A percentile compares a stretch with the other conserved stretches of the same genome.
These are phyloP conservation scores for Drosophila melanica DNA, from an alignment of 1,140 invertebrate genomes.

Conservation along the genomic window DNA sequence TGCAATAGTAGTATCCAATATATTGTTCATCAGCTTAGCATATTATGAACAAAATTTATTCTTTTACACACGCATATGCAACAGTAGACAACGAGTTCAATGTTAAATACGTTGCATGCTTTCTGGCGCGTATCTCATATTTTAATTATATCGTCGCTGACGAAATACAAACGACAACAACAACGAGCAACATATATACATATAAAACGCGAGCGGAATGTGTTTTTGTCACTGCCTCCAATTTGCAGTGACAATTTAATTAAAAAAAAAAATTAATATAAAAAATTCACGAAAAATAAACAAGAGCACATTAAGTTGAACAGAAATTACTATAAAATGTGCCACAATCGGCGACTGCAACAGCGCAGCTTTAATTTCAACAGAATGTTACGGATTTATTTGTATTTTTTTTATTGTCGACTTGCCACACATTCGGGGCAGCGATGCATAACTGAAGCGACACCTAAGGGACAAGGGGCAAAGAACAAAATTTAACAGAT, in stretches of 20 bases:
- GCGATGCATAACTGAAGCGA: constrained; percentile 63
- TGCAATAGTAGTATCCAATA: too few relatives aligned
- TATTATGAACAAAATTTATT: not conserved
- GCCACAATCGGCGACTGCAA: constrained; percentile 3
- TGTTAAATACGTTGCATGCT: constrained; percentile 11
- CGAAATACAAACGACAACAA: constrained; percentile 39
- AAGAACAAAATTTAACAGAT: constrained; percentile 56
- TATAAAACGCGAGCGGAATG: constrained; percentile 36
- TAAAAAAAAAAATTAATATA: constrained; percentile 35
- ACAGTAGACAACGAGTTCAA: not conserved
- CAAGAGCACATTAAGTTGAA: not conserved
- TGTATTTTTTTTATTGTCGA: constrained; percentile 16
- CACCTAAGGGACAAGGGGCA: constrained; percentile 36
- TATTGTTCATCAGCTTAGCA: not conserved
- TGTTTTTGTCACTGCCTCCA: constrained; percentile 33
- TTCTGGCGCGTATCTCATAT: constrained; percentile 22
- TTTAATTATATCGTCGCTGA: constrained; percentile 61
- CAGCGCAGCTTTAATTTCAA: constrained; percentile 49
- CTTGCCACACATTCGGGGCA: constrained; percentile 46
- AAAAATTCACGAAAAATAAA: not conserved
- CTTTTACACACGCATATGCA: not conserved
- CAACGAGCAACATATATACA: not conserved
- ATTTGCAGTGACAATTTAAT: constrained; percentile 62
- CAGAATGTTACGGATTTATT: constrained; percentile 19
- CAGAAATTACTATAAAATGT: not conserved